Percentiles rank a stretch among this genome's conserved stretches.
Evolutionary conservation across 2,797 vertebrate species (phyloP).

Genomic region (Scyliorhinus canicula): DNA sequence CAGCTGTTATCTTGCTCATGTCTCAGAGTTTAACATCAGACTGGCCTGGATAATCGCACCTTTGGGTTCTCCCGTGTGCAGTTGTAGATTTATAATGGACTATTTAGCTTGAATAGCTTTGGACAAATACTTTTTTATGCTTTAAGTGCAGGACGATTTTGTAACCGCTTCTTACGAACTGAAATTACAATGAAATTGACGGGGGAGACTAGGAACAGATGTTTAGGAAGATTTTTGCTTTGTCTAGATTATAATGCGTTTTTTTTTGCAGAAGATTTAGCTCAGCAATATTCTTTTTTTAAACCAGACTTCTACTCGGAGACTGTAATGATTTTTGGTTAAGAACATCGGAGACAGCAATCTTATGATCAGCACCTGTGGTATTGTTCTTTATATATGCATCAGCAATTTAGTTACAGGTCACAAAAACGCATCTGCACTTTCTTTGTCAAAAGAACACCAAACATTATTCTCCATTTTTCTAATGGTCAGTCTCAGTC

Average conservation of each 20-base stretch:
- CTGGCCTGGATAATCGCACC: neutral
- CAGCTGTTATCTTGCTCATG: neutral
- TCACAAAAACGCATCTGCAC: too few relatives aligned
- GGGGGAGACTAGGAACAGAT: neutral
- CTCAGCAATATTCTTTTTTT: neutral
- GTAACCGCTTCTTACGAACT: neutral
- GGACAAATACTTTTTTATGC: neutral
- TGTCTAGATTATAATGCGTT: neutral
- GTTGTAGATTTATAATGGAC: neutral
- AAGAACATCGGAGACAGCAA: neutral
- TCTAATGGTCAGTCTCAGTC: neutral
- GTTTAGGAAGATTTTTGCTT: neutral
- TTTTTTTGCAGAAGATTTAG: neutral
- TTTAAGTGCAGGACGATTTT: neutral
- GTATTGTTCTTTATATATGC: neutral
- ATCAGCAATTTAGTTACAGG: neutral
- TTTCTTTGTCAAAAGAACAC: neutral
- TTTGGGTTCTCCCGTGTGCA: neutral
- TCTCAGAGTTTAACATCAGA: neutral
- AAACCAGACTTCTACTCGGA: neutral
- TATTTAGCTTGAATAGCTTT: neutral
- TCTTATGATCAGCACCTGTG: neutral
- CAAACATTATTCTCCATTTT: neutral
- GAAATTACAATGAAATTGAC: neutral
- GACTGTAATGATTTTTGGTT: neutral